A percentile compares a stretch with the other conserved stretches of the same genome.
These are phyloP conservation scores for Hemiprocne comata DNA, from an alignment of 2,113 vertebrate species.

Conservation along the genomic window DNA sequence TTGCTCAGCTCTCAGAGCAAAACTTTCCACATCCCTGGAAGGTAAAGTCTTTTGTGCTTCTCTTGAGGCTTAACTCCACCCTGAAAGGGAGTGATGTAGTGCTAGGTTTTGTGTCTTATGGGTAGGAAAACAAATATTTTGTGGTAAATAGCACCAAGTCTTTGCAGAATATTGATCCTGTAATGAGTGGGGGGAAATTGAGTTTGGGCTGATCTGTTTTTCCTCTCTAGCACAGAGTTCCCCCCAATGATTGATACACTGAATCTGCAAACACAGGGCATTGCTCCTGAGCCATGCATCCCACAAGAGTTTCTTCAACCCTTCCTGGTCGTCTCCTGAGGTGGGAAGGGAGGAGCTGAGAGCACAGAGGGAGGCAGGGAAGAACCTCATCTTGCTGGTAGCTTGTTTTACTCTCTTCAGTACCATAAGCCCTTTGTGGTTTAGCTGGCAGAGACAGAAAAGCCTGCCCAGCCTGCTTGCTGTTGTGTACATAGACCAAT, in stretches of 20 bases:
- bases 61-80: not conserved
- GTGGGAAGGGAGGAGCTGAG: not conserved
- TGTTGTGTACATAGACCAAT: not conserved
- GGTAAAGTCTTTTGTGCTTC: not conserved
- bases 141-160: too few relatives aligned
- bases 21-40: fast-evolving
- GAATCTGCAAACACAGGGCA: not conserved
- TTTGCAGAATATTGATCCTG: not conserved
- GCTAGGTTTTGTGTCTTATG: not conserved
- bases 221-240: not conserved
- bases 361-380: not conserved
- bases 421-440: not conserved
- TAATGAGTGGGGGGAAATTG: not conserved
- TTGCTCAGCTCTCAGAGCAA: not conserved
- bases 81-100: not conserved
- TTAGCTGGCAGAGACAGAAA: not conserved
- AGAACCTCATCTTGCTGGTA: fast-evolving
- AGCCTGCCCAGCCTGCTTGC: fast-evolving
- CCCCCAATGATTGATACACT: not conserved
- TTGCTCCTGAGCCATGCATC: not conserved
- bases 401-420: not conserved
- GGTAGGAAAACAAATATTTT: not conserved
- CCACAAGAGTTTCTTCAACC: not conserved
- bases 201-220: not conserved
- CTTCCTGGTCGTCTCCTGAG: not conserved